Evolutionary conservation across 1,140 invertebrate genomes (phyloP).

Genomic region (Saccostrea glomerata): DNA sequence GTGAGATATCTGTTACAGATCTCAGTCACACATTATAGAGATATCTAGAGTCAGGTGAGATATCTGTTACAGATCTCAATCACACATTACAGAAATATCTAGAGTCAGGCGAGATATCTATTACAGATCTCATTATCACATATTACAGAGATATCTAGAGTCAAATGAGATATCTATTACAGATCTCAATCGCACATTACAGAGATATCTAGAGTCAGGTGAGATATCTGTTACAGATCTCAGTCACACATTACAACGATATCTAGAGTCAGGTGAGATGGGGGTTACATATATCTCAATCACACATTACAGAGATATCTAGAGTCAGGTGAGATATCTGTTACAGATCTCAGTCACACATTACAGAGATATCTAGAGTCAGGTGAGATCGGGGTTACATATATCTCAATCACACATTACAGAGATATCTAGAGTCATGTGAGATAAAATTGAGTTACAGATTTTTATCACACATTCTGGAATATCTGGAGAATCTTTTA

Average conservation of each 20-base stretch:
- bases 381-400: no score
- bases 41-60: constrained; percentile 76
- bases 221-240: background rate
- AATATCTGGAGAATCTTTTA: no score
- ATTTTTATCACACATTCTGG: no score
- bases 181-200: constrained; percentile 73
- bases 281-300: constrained; percentile 63
- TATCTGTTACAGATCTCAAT: background rate
- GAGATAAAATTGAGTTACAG: background rate
- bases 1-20: no score
- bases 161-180: constrained; percentile 1
- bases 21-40: no score
- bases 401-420: no score
- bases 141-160: constrained; percentile 75
- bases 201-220: constrained; percentile 71
- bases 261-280: constrained; percentile 72
- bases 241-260: background rate
- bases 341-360: no score
- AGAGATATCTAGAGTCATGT: constrained; percentile 70
- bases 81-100: background rate
- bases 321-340: constrained; percentile 31
- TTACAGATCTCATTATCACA: constrained; percentile 74
- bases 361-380: no score
- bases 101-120: no score
- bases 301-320: constrained; percentile 78